phyloP scores from a whole-genome alignment of 1,140 invertebrate genomes.

The Zaprionus kolodkinae region DNA sequence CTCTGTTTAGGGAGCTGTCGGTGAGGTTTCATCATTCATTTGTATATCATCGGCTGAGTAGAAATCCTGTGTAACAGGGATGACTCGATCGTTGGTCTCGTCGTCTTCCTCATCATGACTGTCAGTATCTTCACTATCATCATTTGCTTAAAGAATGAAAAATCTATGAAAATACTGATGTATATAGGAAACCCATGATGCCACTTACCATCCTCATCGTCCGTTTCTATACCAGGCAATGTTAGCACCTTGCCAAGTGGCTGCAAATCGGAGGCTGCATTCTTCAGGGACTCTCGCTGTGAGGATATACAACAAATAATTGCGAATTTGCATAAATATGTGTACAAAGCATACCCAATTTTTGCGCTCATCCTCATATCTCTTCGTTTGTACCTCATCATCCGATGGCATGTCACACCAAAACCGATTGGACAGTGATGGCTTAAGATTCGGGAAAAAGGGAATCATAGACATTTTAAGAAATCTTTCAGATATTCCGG shows the following conservation, averaged over 20 bases:
- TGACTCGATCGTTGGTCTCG: conserved; percentile 78
- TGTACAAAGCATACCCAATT: conserved; percentile 60
- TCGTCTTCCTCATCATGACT: conserved; percentile 83
- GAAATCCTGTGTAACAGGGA: conserved; percentile 73
- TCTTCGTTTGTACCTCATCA: conserved; percentile 73
- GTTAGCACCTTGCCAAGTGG: conserved; percentile 79
- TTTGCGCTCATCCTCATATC: conserved; percentile 76
- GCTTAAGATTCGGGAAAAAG: conserved; percentile 76
- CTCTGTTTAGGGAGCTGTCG: conserved; percentile 46
- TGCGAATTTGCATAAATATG: background rate
- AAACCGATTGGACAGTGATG: conserved; percentile 73
- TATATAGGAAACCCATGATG: background rate
- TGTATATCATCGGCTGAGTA: conserved; percentile 68
- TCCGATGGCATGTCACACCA: conserved; percentile 72
- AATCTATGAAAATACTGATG: background rate
- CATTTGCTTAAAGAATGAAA: conserved; percentile 61
- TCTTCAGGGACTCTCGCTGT: conserved; percentile 75
- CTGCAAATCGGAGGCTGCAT: conserved; percentile 70
- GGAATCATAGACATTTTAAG: conserved; percentile 78
- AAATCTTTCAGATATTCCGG: background rate
- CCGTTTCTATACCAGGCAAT: conserved; percentile 76
- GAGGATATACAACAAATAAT: background rate
- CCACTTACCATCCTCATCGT: conserved; percentile 78
- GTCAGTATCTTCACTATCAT: conserved; percentile 82
- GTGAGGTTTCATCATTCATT: conserved; percentile 69